phyloP scores from a whole-genome alignment of 2,888 invertebrate genomes.

The Cryptocephalus primarius region DNA sequence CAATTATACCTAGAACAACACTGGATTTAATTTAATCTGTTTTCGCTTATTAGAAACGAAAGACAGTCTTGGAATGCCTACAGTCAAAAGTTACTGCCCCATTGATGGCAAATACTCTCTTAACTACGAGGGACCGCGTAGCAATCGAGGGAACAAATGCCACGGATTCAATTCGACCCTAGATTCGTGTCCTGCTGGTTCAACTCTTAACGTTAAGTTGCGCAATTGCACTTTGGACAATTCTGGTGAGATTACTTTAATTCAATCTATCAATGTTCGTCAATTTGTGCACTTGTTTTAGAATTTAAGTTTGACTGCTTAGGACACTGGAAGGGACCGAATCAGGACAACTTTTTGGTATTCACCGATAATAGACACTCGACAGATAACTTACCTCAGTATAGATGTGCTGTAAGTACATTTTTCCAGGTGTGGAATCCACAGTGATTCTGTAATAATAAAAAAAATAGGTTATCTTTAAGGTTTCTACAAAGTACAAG shows the following conservation, averaged over 20 bases:
- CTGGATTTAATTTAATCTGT: neutral
- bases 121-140: slow-evolving; percentile 42
- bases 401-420: slow-evolving; percentile 48
- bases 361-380: slow-evolving; percentile 41
- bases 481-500: too few species aligned
- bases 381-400: slow-evolving; percentile 39
- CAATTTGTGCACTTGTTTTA: slow-evolving; percentile 17
- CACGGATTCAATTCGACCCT: slow-evolving; percentile 43
- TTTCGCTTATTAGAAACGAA: slow-evolving; percentile 38
- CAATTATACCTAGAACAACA: too few species aligned
- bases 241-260: slow-evolving; percentile 35
- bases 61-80: slow-evolving; percentile 39
- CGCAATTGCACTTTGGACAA: slow-evolving; percentile 45
- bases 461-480: too few species aligned
- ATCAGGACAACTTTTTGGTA: slow-evolving; percentile 46
- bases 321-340: slow-evolving; percentile 49
- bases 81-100: slow-evolving; percentile 50
- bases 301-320: slow-evolving; percentile 51
- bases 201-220: slow-evolving; percentile 45
- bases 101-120: slow-evolving; percentile 50
- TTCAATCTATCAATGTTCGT: neutral
- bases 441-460: too few species aligned
- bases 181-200: slow-evolving; percentile 51
- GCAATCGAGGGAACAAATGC: slow-evolving; percentile 39
- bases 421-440: neutral